Base-by-base conservation (phyloP, 2,113 vertebrate species). In the Heterochromis multidens region DNA sequence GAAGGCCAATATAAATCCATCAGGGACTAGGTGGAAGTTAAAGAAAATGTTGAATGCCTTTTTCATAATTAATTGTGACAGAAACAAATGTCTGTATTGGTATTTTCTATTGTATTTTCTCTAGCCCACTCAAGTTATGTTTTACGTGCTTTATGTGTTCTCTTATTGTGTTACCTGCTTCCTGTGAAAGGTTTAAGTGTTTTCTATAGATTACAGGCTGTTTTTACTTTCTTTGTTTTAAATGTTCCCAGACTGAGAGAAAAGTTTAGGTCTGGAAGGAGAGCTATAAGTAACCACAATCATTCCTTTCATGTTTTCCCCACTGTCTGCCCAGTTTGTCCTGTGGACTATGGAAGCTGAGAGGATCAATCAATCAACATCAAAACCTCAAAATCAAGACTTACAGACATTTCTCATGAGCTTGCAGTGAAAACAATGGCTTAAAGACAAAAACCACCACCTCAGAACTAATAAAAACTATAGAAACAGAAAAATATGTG, bases 1-100 rank as follows among this genome's bases (percentile, higher is more conserved):
- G 77, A 89, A 67, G 88, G 82, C 84, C 83, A 81, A 81, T 70
- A 77, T 67, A 74, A 84, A 80, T 65, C 40, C 27, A 76, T 56
- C 59, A 65, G 67, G 40, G 60, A 77, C 29, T 8, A 46, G 29
- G 19, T 58, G 8, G 14, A 79, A 60, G 72, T 27, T 77, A 7
- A 62, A 77, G 29, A 57, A 83, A 40, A 61, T 4, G 52, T 31
- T 43, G 25, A 61, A 72, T 35, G 77, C 57, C 57, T 82, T 80
- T 25, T 29, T 56, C 37, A 80, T 54, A 83, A 80, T n/a, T 56
- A 27, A 78, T 17, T 3, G 25, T 72, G 65, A 54, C 12, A 70
- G 27, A 25, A 80, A 56, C 80, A 4, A 25, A 17, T 21, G 35
- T 52, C 6, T 56, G 17, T 35, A 6, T 14, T 29, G 11, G 35